Evolutionary conservation across 2,888 invertebrate species (phyloP), one percentile per base, ranked within the genome.

Genomic region (Eretmocerus hayati): DNA sequence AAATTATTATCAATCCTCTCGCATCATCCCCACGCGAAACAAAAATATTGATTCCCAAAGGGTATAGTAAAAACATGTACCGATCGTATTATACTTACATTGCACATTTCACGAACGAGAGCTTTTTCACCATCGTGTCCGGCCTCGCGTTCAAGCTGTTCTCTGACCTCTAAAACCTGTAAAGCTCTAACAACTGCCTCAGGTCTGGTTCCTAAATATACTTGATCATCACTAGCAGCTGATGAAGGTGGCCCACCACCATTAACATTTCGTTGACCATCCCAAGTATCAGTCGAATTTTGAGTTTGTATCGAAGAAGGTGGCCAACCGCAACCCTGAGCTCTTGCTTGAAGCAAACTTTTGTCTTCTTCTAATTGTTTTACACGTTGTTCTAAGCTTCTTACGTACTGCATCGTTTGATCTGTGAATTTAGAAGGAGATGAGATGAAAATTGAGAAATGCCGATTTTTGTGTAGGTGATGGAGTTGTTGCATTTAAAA

Each of bases 91-190:
- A n/a, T n/a, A 74, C 81, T 76, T 73, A 85, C 85, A 74, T 94
- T 93, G 74, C 93, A 94, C 93, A 94, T 93, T 75, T 94, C 93
- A 61, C 92, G 79, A 41, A 94, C 90, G 46, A 94, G 78, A 4
- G 93, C 93, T 68, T 91, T 92, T 70, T 93, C 93, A 15, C 90
- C 89, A 60, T 91, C 86, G 63, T 89, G 70, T 18, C 67, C 69
- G 38, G 81, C 78, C 69, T 84, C 84, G 57, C 86, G 78, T 71
- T 90, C 89, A 55, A 92, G 76, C 63, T 87, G 84, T 71, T 94
- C 90, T 64, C 93, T 80, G 38, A 92, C 88, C 74, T 94, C 90
- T 55, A 94, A 76, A 56, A 94, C 91, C 72, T 91, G 92, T 58
- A 94, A 79, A 21, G 95, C 94, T 59, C 92, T 82, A 11, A 93